Evolutionary conservation across 2,113 vertebrate genomes (phyloP).

Genomic region (Willisornis vidua): DNA sequence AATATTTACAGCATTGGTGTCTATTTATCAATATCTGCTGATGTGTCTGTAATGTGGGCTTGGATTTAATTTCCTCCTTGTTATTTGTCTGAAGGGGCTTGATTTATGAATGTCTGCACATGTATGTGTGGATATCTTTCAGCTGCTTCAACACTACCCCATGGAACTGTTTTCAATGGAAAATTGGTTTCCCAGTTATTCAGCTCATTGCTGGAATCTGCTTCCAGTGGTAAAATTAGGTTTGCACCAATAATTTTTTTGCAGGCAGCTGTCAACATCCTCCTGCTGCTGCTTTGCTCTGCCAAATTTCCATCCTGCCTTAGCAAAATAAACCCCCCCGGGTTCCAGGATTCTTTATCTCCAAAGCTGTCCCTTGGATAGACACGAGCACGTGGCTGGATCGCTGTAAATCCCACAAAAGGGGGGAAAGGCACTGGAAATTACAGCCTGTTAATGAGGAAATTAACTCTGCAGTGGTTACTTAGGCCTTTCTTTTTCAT

Average conservation of each 20-base stretch:
- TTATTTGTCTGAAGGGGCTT: not conserved
- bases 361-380: slow-evolving; percentile 1
- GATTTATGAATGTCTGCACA: not conserved
- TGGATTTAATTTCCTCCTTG: slow-evolving; percentile 1
- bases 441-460: slow-evolving; percentile 27
- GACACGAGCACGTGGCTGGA: not conserved
- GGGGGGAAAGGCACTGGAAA: not conserved
- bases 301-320: not conserved
- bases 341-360: not conserved
- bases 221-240: slow-evolving; percentile 33
- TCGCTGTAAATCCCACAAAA: slow-evolving; percentile 10
- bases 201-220: not conserved
- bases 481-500: not conserved
- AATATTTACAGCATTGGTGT: not conserved
- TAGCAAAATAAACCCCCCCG: slow-evolving; percentile 16
- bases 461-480: slow-evolving; percentile 15
- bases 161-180: not conserved
- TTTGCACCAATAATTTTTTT: not conserved
- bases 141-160: not conserved
- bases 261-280: slow-evolving; percentile 16
- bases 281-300: not conserved
- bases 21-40: not conserved
- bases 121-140: not conserved
- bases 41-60: not conserved
- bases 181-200: not conserved